Conservation (phyloP, 2,113 vertebrate species). For the Apus apus region DNA sequence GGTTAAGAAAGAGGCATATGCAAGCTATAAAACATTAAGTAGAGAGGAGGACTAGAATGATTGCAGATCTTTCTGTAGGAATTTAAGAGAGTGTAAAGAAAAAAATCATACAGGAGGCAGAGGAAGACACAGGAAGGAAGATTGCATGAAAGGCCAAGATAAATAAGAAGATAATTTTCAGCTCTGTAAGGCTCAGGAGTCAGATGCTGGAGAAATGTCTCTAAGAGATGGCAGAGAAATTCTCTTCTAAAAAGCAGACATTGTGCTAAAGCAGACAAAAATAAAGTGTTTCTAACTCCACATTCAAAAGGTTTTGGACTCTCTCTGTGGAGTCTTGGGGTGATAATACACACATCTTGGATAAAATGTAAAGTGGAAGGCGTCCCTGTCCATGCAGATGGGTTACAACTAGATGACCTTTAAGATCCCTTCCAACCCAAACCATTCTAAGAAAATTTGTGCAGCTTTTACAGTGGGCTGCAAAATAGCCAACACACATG, state of each 20-base stretch:
- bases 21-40: slow-evolving; percentile 72
- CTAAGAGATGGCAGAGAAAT: not conserved
- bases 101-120: slow-evolving; percentile 48
- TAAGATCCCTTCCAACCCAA: no score
- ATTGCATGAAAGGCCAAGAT: slow-evolving; percentile 34
- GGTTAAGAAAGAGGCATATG: slow-evolving; percentile 71
- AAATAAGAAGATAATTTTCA: slow-evolving; percentile 49
- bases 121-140: slow-evolving; percentile 14
- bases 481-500: not conserved
- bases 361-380: not conserved
- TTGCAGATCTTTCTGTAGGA: slow-evolving; percentile 20
- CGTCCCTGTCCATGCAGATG: no score
- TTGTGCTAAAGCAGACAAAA: not conserved
- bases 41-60: slow-evolving; percentile 70
- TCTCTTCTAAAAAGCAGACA: not conserved
- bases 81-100: slow-evolving; percentile 55
- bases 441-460: not conserved
- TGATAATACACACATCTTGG: not conserved
- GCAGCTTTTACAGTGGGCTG: not conserved
- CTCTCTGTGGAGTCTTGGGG: not conserved
- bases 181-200: not conserved
- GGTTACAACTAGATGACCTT: no score
- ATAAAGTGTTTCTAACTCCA: not conserved
- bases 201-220: not conserved
- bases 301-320: not conserved